Base-by-base conservation (phyloP, 2,888 invertebrate genomes). In the Patella depressa region DNA sequence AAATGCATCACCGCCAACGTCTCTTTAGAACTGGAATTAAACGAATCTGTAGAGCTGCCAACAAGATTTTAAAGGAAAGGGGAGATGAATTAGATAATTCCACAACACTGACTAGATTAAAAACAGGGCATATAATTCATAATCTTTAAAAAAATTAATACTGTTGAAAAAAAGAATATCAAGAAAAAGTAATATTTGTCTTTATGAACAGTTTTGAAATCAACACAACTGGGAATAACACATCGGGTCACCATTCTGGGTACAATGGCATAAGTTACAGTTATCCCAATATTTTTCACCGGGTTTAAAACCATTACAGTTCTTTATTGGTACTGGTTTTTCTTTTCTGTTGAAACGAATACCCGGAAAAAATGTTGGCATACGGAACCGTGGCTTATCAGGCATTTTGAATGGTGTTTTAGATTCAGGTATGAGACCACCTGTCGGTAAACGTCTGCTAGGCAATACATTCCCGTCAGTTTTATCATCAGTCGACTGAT, bases 211-310 rank as follows among this genome's bases (percentile, higher is more conserved):
- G 45, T 45, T 45, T 45, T 45, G 9, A 45, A 7, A 7, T 65
- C 24, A 65, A 59, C 76, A 76, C 57, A 59, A 34, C n/a, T 72
- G 34, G 2, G 72, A 71, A 11, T 57, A 72, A n/a, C 76, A 76
- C 19, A 55, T 71, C 3, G 76, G 54, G 29, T 45, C 71, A 17
- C 72, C 76, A 7, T 24, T 17, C n/a, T 29, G 9, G 45, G 72
- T 55, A 19, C 76, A 76, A 14, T 76, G 19, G 72, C 76, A 76
- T 14, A 71, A 53, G 59, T 76, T 76, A 72, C 76, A 76, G 17
- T 76, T 76, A 17, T 72, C 72, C 53, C 71, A 76, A 45, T 70
- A 76, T 57, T 17, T 72, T 57, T 76, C 72, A 55, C 76, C 76
- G 9, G 57, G 71, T 72, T 76, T 76, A 45, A 72, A 76, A 7